These are phyloP conservation scores for Merluccius polli DNA, from an alignment of 2,797 vertebrate genomes.

Conservation along the genomic window DNA sequence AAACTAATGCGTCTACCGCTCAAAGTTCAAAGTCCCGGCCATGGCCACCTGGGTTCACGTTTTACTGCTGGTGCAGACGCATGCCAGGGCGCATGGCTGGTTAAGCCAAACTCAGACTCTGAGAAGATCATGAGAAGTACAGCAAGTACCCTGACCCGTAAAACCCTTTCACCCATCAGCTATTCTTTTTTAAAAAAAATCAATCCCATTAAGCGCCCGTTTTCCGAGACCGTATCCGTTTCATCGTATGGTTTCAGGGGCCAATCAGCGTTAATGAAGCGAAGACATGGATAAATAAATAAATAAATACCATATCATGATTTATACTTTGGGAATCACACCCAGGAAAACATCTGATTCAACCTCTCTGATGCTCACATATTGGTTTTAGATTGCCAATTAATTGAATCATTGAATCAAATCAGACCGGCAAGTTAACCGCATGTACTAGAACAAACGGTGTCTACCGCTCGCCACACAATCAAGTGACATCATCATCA, in stretches of 20 bases:
- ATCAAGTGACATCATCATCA: background rate
- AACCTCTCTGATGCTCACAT: background rate
- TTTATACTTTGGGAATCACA: no score
- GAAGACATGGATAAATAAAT: no score
- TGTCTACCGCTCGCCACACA: background rate
- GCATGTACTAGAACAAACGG: background rate
- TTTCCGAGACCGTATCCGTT: no score
- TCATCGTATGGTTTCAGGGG: background rate
- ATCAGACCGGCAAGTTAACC: constrained; percentile 1
- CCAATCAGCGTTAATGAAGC: background rate
- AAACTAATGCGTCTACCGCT: background rate
- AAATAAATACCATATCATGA: no score
- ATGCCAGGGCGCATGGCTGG: constrained; percentile 9
- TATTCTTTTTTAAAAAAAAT: background rate
- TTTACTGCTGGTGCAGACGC: constrained; percentile 40
- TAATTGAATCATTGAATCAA: background rate
- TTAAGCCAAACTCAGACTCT: background rate
- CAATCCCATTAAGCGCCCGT: background rate
- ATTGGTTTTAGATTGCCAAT: background rate
- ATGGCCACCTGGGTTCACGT: constrained; percentile 45
- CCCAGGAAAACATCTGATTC: no score
- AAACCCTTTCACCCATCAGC: background rate
- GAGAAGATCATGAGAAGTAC: background rate
- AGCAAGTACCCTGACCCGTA: background rate
- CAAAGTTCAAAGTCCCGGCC: constrained; percentile 13